These are phyloP conservation scores for Clarias gariepinus DNA, from an alignment of 2,113 vertebrate species.

Conservation along the genomic window DNA sequence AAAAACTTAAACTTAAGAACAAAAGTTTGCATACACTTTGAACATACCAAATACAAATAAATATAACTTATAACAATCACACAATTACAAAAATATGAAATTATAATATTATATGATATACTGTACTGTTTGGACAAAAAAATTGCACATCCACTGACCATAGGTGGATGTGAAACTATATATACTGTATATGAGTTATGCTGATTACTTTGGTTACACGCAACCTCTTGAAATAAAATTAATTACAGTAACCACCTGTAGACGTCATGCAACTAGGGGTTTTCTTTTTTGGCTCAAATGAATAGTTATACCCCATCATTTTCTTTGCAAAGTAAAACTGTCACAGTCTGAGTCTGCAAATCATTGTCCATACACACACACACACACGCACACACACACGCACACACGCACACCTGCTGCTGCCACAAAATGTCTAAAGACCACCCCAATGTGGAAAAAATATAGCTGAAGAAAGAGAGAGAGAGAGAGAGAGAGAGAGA, in stretches of 20 bases:
- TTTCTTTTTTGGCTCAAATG: too few species aligned
- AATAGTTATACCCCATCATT: neutral
- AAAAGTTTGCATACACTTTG: neutral
- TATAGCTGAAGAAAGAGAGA: neutral
- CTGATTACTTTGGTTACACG: too few species aligned
- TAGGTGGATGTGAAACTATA: too few species aligned
- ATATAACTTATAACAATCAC: neutral
- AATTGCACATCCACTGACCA: too few species aligned
- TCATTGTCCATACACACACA: conserved; percentile 10
- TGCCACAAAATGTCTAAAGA: conserved; percentile 24
- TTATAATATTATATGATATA: too few species aligned
- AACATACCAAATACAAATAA: neutral
- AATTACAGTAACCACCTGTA: too few species aligned
- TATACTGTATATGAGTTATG: too few species aligned
- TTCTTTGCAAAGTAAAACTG: neutral
- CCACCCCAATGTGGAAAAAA: conserved; percentile 34
- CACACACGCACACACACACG: conserved; percentile 22
- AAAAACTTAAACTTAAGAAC: neutral
- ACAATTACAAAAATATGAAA: too few species aligned
- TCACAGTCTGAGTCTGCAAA: conserved; percentile 15
- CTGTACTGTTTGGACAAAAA: too few species aligned
- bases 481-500: neutral
- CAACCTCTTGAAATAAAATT: too few species aligned
- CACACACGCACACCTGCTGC: conserved; percentile 42
- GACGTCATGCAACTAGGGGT: too few species aligned